These are phyloP conservation scores for Lasius fuliginosus DNA, from an alignment of 2,888 invertebrate genomes.

Conservation along the genomic window DNA sequence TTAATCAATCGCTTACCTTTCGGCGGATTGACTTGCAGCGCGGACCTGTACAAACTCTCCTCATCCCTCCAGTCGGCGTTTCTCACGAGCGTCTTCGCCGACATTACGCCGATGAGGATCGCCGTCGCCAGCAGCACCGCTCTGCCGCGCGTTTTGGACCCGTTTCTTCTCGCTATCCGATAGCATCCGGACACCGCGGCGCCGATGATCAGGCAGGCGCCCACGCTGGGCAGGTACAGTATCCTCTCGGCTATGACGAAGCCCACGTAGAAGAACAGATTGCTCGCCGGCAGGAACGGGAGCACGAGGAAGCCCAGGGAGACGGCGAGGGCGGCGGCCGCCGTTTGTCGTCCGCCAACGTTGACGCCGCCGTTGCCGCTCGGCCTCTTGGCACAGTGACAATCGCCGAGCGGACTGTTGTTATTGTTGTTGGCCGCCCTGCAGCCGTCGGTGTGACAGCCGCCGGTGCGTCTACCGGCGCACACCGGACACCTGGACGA, in stretches of 20 bases:
- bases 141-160: constrained; percentile 84
- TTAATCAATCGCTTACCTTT: constrained; percentile 91
- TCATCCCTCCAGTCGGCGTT: constrained; percentile 97
- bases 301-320: constrained; percentile 91
- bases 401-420: constrained; percentile 87
- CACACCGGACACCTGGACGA: constrained; percentile 89
- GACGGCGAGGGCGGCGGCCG: constrained; percentile 89
- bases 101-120: constrained; percentile 90
- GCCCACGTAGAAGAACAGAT: constrained; percentile 98
- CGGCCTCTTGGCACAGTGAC: constrained; percentile 86
- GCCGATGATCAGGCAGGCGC: constrained; percentile 96
- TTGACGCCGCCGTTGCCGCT: constrained; percentile 67
- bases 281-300: constrained; percentile 98
- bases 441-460: constrained; percentile 91
- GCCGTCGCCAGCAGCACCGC: constrained; percentile 75
- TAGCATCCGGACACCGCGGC: constrained; percentile 86
- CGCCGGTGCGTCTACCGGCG: constrained; percentile 90
- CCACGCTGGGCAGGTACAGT: constrained; percentile 98
- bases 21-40: constrained; percentile 97
- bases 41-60: constrained; percentile 96
- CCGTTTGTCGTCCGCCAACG: constrained; percentile 87
- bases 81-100: constrained; percentile 92
- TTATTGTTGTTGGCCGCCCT: constrained; percentile 92
- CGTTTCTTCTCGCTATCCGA: constrained; percentile 81
- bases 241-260: constrained; percentile 99